phyloP scores from a whole-genome alignment of 2,888 invertebrate species.

The Pandemis corylana region DNA sequence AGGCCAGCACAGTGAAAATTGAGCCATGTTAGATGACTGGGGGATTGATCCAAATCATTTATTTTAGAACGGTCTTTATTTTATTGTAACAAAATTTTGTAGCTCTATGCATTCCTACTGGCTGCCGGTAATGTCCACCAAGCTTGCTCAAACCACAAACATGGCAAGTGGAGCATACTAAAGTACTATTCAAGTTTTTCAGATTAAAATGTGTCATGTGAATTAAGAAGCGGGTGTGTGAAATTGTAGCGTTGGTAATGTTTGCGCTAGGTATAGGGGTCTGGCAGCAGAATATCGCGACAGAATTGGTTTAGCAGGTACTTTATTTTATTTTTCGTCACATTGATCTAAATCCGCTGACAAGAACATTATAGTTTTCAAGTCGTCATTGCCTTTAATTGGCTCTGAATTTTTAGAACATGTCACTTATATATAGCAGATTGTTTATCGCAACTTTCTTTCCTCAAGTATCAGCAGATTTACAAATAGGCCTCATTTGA shows the following conservation, averaged over 20 bases:
- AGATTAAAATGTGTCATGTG: not conserved
- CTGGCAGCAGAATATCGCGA: not conserved
- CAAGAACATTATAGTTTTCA: not conserved
- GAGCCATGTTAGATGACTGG: conserved; percentile 23
- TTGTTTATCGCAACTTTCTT: not conserved
- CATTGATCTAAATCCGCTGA: not conserved
- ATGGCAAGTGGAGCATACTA: no score
- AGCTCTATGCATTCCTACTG: not conserved
- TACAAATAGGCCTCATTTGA: conserved; percentile 41
- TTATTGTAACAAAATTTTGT: not conserved
- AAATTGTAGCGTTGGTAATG: not conserved
- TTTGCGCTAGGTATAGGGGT: not conserved
- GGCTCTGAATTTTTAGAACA: not conserved
- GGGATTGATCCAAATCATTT: conserved; percentile 30
- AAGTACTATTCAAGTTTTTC: not conserved
- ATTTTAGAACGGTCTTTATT: conserved; percentile 7
- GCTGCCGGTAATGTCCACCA: not conserved
- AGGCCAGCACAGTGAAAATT: conserved; percentile 38
- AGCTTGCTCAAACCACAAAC: not conserved
- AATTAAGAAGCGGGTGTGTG: no score
- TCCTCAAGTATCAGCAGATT: conserved; percentile 32
- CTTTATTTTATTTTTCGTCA: not conserved
- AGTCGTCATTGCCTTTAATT: not conserved
- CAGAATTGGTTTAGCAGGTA: not conserved
- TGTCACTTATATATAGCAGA: not conserved